These are phyloP conservation scores for Bombus balteatus DNA, from an alignment of 1,140 invertebrate genomes.

Conservation along the genomic window DNA sequence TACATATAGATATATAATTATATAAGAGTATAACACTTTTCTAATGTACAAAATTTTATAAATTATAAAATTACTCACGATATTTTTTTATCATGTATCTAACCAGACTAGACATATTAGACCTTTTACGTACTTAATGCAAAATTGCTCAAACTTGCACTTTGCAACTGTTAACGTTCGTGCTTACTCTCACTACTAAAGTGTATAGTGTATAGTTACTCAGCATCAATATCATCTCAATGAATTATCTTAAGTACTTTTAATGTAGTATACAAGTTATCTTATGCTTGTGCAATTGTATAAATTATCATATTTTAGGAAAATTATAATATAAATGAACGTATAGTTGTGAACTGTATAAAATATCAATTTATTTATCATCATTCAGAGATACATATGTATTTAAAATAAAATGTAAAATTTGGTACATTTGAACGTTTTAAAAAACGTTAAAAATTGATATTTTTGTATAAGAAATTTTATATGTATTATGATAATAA, in stretches of 20 bases:
- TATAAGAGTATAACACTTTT: slow-evolving; percentile 56
- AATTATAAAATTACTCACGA: slow-evolving; percentile 33
- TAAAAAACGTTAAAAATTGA: slow-evolving; percentile 2
- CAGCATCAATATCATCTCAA: neutral
- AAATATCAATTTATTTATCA: neutral
- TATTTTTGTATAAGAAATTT: neutral
- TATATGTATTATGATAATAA: neutral
- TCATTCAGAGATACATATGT: neutral
- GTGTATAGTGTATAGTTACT: neutral
- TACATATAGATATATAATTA: slow-evolving; percentile 59
- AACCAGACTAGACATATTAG: neutral
- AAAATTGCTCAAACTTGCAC: neutral
- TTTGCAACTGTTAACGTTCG: neutral
- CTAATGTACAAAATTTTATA: neutral
- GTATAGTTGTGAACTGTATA: neutral
- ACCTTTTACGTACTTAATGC: neutral
- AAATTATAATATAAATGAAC: neutral
- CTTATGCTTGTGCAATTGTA: neutral
- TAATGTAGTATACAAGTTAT: neutral
- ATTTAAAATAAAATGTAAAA: neutral
- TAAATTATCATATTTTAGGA: neutral
- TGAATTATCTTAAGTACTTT: neutral
- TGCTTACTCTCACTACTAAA: neutral
- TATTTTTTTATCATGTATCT: neutral
- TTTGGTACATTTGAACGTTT: neutral